Percentiles rank a stretch among this genome's conserved stretches.
These are phyloP conservation scores for Xiphophorus hellerii DNA, from an alignment of 2,113 vertebrate species.

Conservation along the genomic window DNA sequence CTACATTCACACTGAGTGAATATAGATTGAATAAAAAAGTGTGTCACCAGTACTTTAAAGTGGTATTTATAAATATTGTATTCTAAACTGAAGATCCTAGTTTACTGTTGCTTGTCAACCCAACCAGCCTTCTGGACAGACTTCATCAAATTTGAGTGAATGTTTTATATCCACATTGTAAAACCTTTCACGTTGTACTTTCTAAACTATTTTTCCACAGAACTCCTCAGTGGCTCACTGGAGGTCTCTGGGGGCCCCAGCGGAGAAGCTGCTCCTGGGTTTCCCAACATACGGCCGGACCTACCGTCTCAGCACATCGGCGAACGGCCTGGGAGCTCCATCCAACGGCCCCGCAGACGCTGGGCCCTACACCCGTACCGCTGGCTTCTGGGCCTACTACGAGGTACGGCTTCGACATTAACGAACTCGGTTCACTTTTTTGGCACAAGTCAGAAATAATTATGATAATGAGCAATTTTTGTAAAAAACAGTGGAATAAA, in stretches of 20 bases:
- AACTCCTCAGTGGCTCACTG: slow-evolving; percentile 75
- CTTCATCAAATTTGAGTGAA: not conserved
- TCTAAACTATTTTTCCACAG: slow-evolving; percentile 43
- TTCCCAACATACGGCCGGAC: slow-evolving; percentile 81
- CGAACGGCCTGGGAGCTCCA: slow-evolving; percentile 73
- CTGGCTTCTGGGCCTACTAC: slow-evolving; percentile 80
- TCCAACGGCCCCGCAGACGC: slow-evolving; percentile 69
- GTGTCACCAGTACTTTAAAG: too few species aligned
- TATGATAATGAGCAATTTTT: not conserved
- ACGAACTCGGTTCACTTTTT: not conserved
- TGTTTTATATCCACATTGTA: not conserved
- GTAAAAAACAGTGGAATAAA: not conserved
- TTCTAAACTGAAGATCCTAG: not conserved
- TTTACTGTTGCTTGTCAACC: not conserved
- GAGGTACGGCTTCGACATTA: slow-evolving; percentile 75
- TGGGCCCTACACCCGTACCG: slow-evolving; percentile 79
- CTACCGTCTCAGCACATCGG: slow-evolving; percentile 68
- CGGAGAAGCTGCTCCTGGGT: slow-evolving; percentile 79
- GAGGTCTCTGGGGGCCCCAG: slow-evolving; percentile 71
- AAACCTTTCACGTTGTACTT: not conserved
- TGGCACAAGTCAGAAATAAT: not conserved
- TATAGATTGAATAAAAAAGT: too few species aligned
- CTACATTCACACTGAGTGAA: too few species aligned
- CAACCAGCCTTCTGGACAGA: too few species aligned
- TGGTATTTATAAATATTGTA: too few species aligned